These are phyloP conservation scores for Idris sp. DNA, from an alignment of 1,140 invertebrate species.

Conservation along the genomic window DNA sequence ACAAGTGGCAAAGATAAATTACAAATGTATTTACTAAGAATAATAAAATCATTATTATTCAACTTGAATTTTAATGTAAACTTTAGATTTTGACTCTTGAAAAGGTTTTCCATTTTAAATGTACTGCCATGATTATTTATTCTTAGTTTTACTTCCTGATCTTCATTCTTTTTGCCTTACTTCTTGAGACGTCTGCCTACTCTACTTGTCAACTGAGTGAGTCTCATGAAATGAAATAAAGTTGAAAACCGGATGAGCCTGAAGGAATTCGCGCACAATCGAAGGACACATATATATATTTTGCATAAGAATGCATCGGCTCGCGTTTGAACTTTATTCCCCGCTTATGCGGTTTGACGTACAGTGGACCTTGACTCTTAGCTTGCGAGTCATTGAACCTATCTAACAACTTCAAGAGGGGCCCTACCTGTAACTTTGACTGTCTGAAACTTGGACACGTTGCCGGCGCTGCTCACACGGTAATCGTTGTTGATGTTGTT, in stretches of 20 bases:
- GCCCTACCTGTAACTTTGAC: constrained; percentile 67
- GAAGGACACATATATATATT: constrained; percentile 48
- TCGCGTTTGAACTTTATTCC: constrained; percentile 39
- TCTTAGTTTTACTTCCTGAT: no score
- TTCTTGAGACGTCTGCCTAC: constrained; percentile 13
- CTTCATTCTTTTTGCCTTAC: background rate
- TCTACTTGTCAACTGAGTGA: constrained; percentile 17
- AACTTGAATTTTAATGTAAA: no score
- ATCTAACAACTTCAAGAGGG: constrained; percentile 42
- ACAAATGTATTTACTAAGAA: no score
- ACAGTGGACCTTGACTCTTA: constrained; percentile 54
- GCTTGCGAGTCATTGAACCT: constrained; percentile 43
- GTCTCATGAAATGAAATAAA: constrained; percentile 11
- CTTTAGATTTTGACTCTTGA: no score
- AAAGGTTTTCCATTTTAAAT: no score
- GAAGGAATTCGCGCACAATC: constrained; percentile 33
- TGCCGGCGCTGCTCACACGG: constrained; percentile 69
- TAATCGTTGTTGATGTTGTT: constrained; percentile 63
- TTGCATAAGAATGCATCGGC: constrained; percentile 51
- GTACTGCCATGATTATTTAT: no score
- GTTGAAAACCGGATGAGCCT: constrained; percentile 9
- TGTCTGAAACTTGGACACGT: constrained; percentile 69
- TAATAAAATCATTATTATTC: no score
- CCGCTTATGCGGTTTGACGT: constrained; percentile 38
- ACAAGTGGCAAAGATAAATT: no score